Evolutionary conservation across 1,140 invertebrate genomes (phyloP).

Genomic region (Drosophila sp.): DNA sequence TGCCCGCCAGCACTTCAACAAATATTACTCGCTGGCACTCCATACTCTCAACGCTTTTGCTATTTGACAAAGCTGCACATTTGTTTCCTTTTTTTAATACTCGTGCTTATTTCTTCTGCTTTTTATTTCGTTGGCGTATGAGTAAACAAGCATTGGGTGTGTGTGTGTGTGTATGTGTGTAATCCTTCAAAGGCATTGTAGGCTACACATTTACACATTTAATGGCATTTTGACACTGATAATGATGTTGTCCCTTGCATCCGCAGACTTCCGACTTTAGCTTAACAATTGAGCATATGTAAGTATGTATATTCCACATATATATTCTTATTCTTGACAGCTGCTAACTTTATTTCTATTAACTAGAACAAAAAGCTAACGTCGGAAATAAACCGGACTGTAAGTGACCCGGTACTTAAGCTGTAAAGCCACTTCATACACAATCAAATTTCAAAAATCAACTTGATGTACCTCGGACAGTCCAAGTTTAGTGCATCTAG

Average conservation of each 20-base stretch:
- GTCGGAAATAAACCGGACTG: no score
- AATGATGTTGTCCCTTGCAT: conserved; percentile 77
- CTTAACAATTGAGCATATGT: conserved; percentile 17
- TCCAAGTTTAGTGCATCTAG: no score
- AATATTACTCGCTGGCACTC: conserved; percentile 51
- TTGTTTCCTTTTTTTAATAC: conserved; percentile 55
- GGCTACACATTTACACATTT: conserved; percentile 65
- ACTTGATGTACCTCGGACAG: no score
- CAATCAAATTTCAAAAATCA: no score
- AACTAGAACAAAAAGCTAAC: neutral
- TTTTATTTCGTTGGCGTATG: conserved; percentile 29
- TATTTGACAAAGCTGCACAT: conserved; percentile 77
- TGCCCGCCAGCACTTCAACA: conserved; percentile 72
- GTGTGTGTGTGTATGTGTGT: conserved; percentile 49
- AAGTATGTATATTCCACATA: conserved; percentile 12
- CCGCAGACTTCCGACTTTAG: conserved; percentile 45
- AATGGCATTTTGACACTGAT: conserved; percentile 81
- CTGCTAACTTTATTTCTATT: conserved; percentile 18
- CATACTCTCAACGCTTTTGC: conserved; percentile 44
- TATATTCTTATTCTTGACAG: conserved; percentile 9
- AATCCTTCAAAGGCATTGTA: conserved; percentile 78
- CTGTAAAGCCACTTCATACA: no score
- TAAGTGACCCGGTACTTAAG: no score
- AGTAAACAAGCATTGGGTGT: conserved; percentile 21
- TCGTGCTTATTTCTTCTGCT: conserved; percentile 17